These are phyloP conservation scores for Phortica magna DNA, from an alignment of 2,888 invertebrate species.

Conservation along the genomic window DNA sequence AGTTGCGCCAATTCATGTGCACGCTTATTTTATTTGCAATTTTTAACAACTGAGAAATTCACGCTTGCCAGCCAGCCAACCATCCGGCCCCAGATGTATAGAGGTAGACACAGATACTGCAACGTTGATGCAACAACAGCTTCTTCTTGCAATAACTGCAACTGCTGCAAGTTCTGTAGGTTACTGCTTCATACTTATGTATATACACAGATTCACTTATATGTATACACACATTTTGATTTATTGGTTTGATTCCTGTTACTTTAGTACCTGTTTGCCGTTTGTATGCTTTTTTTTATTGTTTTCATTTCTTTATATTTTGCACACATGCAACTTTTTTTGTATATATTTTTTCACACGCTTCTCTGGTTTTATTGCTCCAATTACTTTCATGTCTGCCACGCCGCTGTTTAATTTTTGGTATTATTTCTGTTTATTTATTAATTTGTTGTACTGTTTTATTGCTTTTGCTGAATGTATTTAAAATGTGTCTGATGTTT, in stretches of 20 bases:
- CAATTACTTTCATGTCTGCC: slow-evolving; percentile 59
- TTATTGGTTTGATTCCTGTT: slow-evolving; percentile 66
- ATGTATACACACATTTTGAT: slow-evolving; percentile 57
- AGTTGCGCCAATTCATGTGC: slow-evolving; percentile 10
- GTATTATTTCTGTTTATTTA: neutral
- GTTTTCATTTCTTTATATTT: neutral
- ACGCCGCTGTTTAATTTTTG: slow-evolving; percentile 45
- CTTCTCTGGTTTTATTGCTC: slow-evolving; percentile 63
- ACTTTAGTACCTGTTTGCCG: slow-evolving; percentile 58
- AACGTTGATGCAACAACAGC: neutral
- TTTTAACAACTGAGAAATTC: slow-evolving; percentile 15
- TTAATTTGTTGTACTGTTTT: slow-evolving; percentile 1
- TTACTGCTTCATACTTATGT: neutral
- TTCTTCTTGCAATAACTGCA: neutral
- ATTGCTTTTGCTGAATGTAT: neutral
- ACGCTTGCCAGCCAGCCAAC: neutral
- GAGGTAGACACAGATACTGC: neutral
- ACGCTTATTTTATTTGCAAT: slow-evolving; percentile 20
- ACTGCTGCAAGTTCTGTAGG: neutral
- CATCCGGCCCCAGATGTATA: neutral
- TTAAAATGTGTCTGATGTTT: too few species aligned
- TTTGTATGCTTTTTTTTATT: neutral
- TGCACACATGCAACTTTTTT: neutral
- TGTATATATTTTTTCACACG: slow-evolving; percentile 58
- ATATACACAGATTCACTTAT: neutral